Base-by-base conservation (phyloP, 2,113 vertebrate genomes). In the Smithornis capensis region DNA sequence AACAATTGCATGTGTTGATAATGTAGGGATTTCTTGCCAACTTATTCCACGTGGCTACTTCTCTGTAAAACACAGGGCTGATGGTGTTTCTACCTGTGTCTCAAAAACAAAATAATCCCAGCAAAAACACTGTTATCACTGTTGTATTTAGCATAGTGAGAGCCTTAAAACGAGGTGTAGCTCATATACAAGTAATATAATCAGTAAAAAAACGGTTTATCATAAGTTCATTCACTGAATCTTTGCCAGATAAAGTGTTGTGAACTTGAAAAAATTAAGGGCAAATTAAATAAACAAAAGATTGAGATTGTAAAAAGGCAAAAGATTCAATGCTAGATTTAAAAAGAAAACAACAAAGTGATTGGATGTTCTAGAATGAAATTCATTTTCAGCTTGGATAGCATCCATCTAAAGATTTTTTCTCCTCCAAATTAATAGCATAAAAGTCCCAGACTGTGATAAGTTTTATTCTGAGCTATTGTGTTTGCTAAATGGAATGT, bases 371-470 rank as follows among this genome's bases (percentile, higher is more conserved):
- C 94, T 88, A 60, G 74, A 98, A 97, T 96, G 77, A 87, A 97
- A 98, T 98, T 98, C 82, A 97, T 98, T 98, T 98, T 98, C 95
- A 98, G 94, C 97, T 98, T 97, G 97, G 97, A 97, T 96, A 96
- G 91, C 93, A 97, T 98, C 96, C 95, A 97, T 98, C 93, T 98
- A 98, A 98, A 98, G 97, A 98, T 98, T 98, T 97, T 97, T 94
- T 87, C 79, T 83, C 92, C 85, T 97, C 96, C 95, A 98, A 98
- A 98, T 98, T 98, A 98, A 98, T 97, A 94, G 87, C 97, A 96
- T 96, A 97, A 98, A 98, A 98, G 96, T 98, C 96, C 96, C 96
- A 98, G 97, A 67, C 93, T 97, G 95, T 96, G 97, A 97, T 97
- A 98, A 97, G 89, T 97, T 95, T 97, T 96, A 97, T 97, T 97